phyloP scores from a whole-genome alignment of 1,140 invertebrate species.

The Belonocnema kinseyi region DNA sequence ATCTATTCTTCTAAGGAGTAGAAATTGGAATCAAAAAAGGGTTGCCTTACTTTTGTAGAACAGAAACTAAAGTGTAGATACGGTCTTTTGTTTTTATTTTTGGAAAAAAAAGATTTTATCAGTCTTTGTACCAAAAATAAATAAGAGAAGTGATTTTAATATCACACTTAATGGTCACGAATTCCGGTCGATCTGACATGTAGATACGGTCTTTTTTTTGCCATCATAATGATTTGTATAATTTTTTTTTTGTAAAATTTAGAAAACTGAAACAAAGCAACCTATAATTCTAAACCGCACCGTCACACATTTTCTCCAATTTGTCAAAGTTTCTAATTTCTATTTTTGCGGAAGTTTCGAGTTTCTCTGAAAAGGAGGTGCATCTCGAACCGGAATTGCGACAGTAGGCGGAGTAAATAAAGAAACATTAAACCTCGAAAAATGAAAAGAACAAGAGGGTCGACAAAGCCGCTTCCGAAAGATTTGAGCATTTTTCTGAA shows the following conservation, averaged over 20 bases:
- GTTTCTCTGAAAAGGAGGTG: constrained; percentile 52
- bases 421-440: not conserved
- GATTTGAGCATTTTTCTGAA: too few species aligned
- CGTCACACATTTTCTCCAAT: too few species aligned
- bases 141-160: constrained; percentile 3
- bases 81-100: not conserved
- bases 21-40: too few species aligned
- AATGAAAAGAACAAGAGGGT: constrained; percentile 18
- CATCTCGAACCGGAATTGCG: not conserved
- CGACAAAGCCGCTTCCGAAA: not conserved
- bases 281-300: too few species aligned
- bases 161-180: constrained; percentile 2
- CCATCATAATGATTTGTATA: too few species aligned
- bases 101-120: constrained; percentile 15
- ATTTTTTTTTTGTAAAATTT: too few species aligned
- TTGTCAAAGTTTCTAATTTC: constrained; percentile 49
- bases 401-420: constrained; percentile 20
- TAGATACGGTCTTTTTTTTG: too few species aligned
- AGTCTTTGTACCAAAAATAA: not conserved
- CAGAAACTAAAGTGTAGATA: too few species aligned
- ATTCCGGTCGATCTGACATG: not conserved
- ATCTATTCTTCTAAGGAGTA: too few species aligned
- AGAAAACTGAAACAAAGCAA: too few species aligned
- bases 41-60: too few species aligned
- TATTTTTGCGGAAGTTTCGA: constrained; percentile 66